Evolutionary conservation across 2,888 invertebrate species (phyloP).

Genomic region (Diaperis boleti): DNA sequence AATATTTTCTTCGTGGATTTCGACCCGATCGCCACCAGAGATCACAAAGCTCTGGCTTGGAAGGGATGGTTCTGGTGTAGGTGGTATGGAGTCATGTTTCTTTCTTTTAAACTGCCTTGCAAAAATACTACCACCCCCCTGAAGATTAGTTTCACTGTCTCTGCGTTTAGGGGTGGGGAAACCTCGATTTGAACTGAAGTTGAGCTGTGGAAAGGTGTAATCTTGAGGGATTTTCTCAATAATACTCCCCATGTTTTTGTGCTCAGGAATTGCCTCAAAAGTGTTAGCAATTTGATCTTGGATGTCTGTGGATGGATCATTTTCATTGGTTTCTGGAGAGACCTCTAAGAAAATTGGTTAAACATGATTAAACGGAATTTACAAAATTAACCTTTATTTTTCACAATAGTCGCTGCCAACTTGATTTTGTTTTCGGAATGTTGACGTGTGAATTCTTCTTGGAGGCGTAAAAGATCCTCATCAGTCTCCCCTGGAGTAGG

Average conservation of each 20-base stretch:
- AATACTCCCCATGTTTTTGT: constrained; percentile 69
- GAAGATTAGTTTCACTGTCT: constrained; percentile 55
- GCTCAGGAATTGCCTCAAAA: constrained; percentile 65
- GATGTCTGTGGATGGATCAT: constrained; percentile 43
- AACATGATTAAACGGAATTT: not conserved
- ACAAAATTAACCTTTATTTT: constrained; percentile 43
- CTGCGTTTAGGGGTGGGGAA: constrained; percentile 69
- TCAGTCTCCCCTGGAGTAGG: constrained; percentile 80
- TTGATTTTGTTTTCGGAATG: constrained; percentile 70
- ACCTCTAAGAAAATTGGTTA: constrained; percentile 3
- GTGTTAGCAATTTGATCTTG: constrained; percentile 60
- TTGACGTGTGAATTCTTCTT: constrained; percentile 76
- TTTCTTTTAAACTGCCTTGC: constrained; percentile 66
- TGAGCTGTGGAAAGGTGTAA: constrained; percentile 45
- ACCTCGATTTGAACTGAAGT: constrained; percentile 59
- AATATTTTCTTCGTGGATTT: constrained; percentile 83
- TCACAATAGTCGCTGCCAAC: constrained; percentile 74
- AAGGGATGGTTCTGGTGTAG: constrained; percentile 34
- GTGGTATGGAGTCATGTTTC: constrained; percentile 52
- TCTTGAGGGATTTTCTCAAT: constrained; percentile 67
- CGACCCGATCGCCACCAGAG: constrained; percentile 67
- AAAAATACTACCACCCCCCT: constrained; percentile 67
- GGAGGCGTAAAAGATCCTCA: constrained; percentile 80
- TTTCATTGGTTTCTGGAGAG: not conserved
- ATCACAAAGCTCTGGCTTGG: constrained; percentile 64